A percentile compares a stretch with the other conserved stretches of the same genome.
These are phyloP conservation scores for Takifugu flavidus DNA, from an alignment of 2,113 vertebrate genomes.

Conservation along the genomic window DNA sequence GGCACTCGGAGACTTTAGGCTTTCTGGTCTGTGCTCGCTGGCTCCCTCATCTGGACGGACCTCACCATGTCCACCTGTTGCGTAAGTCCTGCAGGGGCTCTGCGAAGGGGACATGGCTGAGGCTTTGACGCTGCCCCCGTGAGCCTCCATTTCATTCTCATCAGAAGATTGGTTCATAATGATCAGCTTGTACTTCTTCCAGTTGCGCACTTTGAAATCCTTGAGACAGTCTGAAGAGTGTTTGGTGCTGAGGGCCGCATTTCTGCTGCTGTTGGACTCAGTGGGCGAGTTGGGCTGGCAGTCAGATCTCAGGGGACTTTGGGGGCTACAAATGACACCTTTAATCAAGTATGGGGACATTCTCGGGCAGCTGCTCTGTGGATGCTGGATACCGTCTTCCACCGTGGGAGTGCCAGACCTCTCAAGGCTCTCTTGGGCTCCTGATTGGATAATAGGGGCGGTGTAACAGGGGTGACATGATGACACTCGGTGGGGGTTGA, in stretches of 20 bases:
- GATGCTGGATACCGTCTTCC: constrained; percentile 67
- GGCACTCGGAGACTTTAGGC: constrained; percentile 67
- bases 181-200: constrained; percentile 98
- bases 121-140: constrained; percentile 61
- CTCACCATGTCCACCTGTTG: constrained; percentile 12
- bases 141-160: constrained; percentile 70
- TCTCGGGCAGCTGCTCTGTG: constrained; percentile 66
- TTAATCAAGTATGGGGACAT: constrained; percentile 72
- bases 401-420: constrained; percentile 52
- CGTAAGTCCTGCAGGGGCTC: constrained; percentile 25
- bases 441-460: constrained; percentile 12
- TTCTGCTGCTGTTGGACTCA: constrained; percentile 94
- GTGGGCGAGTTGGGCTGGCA: constrained; percentile 97
- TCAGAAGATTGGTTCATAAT: constrained; percentile 86
- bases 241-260: constrained; percentile 78
- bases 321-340: constrained; percentile 85
- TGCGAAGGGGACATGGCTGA: constrained; percentile 57
- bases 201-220: constrained; percentile 89
- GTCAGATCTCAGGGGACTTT: constrained; percentile 92
- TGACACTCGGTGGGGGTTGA: constrained; percentile 17
- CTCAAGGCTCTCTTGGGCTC: constrained; percentile 25
- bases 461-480: constrained; percentile 26
- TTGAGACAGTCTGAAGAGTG: constrained; percentile 74
- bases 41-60: constrained; percentile 35
- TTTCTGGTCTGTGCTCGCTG: constrained; percentile 37